Percentiles rank a stretch among this genome's conserved stretches.
phyloP scores from a whole-genome alignment of 1,140 invertebrate species.

The Orussus abietinus region DNA sequence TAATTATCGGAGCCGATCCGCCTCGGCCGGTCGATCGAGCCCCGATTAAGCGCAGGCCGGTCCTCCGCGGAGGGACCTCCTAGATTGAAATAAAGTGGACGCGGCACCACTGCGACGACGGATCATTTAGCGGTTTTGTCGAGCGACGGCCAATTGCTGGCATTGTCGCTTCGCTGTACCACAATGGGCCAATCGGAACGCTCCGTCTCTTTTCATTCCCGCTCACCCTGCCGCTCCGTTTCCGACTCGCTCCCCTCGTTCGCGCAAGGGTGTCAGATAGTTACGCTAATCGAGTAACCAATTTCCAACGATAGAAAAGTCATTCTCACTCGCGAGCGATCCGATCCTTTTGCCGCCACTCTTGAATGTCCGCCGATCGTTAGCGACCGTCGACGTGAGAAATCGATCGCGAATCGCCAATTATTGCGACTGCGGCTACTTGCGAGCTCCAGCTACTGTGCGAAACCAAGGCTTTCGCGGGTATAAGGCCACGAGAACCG shows the following conservation, averaged over 20 bases:
- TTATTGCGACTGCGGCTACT: too few relatives aligned
- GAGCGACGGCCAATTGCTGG: conserved; percentile 55
- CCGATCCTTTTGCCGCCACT: too few relatives aligned
- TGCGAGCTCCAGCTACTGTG: too few relatives aligned
- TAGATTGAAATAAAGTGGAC: conserved; percentile 56
- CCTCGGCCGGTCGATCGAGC: too few relatives aligned
- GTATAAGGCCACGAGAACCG: too few relatives aligned
- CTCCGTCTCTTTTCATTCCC: conserved; percentile 42
- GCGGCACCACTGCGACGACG: conserved; percentile 48
- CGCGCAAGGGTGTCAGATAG: conserved; percentile 35
- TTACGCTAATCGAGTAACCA: conserved; percentile 49
- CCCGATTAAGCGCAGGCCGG: too few relatives aligned
- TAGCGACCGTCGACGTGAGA: too few relatives aligned
- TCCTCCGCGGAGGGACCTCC: conserved; percentile 48
- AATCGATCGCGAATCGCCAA: too few relatives aligned
- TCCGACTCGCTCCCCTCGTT: not conserved
- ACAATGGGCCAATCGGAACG: conserved; percentile 55
- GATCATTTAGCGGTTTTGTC: conserved; percentile 57
- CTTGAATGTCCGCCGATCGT: too few relatives aligned
- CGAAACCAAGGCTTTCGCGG: too few relatives aligned
- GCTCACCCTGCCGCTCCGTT: not conserved
- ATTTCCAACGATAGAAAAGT: conserved; percentile 43
- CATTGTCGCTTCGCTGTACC: conserved; percentile 54
- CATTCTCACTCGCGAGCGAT: conserved; percentile 12
- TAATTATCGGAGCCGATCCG: too few relatives aligned